These are phyloP conservation scores for Carcina quercana DNA, from an alignment of 2,888 invertebrate species.

Conservation along the genomic window DNA sequence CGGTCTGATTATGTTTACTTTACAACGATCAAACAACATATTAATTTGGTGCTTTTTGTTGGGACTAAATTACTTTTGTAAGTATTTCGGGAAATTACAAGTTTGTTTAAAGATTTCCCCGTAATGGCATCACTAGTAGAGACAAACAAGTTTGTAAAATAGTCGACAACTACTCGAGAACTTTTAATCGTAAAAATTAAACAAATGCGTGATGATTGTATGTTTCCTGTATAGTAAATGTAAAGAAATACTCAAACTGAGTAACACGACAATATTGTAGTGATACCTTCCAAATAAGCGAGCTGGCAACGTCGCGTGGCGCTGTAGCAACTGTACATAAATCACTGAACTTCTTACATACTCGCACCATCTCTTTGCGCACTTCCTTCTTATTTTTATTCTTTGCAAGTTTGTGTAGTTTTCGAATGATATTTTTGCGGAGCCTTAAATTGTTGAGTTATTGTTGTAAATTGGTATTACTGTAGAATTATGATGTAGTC, in stretches of 20 bases:
- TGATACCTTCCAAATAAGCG: constrained; percentile 25
- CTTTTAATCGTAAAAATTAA: too few species aligned
- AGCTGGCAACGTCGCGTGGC: constrained; percentile 25
- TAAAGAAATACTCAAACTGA: too few species aligned
- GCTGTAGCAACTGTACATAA: constrained; percentile 30
- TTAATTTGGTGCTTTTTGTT: constrained; percentile 67
- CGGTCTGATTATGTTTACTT: constrained; percentile 67
- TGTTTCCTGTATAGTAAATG: too few species aligned
- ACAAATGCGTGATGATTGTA: too few species aligned
- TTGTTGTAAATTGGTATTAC: too few species aligned
- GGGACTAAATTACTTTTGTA: constrained; percentile 59
- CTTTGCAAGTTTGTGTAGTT: constrained; percentile 26
- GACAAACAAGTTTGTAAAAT: too few species aligned
- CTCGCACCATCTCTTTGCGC: constrained; percentile 27
- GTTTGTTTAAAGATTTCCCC: too few species aligned
- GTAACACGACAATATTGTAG: constrained; percentile 21
- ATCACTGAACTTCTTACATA: constrained; percentile 40
- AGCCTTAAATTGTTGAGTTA: too few species aligned
- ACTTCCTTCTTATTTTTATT: constrained; percentile 30
- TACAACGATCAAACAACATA: constrained; percentile 71
- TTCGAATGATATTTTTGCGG: constrained; percentile 15
- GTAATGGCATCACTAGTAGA: too few species aligned
- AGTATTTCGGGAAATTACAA: too few species aligned
- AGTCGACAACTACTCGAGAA: too few species aligned
- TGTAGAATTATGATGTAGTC: too few species aligned